Evolutionary conservation across 2,888 invertebrate genomes (phyloP).

Genomic region (Drosophila cyrtoloma): DNA sequence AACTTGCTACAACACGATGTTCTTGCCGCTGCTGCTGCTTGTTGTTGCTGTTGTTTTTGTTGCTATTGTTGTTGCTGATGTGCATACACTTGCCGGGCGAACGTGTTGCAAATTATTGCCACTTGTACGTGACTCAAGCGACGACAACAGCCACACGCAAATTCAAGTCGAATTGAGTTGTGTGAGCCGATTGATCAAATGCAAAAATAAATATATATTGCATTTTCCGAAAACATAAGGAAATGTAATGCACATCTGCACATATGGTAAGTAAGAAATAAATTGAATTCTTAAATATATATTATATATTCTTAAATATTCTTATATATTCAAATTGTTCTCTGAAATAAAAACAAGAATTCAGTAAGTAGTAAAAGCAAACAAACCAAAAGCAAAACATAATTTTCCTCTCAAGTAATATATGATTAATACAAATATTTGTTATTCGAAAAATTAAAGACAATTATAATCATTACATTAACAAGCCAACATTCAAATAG

Average conservation of each 20-base stretch:
- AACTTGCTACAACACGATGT: constrained; percentile 25
- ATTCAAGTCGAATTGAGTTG: constrained; percentile 25
- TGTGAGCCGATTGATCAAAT: constrained; percentile 18
- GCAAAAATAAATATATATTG: constrained; percentile 7
- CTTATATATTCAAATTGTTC: not conserved
- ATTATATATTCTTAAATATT: not conserved
- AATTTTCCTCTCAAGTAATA: not conserved
- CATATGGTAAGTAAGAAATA: not conserved
- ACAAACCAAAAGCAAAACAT: not conserved
- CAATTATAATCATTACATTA: not conserved
- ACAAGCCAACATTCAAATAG: not conserved
- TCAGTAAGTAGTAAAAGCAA: not conserved
- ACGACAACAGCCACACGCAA: constrained; percentile 50
- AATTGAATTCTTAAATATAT: not conserved
- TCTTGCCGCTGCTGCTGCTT: constrained; percentile 20
- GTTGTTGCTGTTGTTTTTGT: constrained; percentile 35
- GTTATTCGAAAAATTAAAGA: not conserved
- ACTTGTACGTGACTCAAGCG: constrained; percentile 84
- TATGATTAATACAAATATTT: not conserved
- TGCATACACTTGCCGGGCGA: constrained; percentile 62
- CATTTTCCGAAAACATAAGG: not conserved
- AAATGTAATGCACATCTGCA: not conserved
- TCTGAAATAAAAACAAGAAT: not conserved
- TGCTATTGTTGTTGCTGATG: constrained; percentile 41
- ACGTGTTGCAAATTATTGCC: constrained; percentile 84